Conservation (phyloP, 2,113 vertebrate genomes). For the Ictalurus punctatus region DNA sequence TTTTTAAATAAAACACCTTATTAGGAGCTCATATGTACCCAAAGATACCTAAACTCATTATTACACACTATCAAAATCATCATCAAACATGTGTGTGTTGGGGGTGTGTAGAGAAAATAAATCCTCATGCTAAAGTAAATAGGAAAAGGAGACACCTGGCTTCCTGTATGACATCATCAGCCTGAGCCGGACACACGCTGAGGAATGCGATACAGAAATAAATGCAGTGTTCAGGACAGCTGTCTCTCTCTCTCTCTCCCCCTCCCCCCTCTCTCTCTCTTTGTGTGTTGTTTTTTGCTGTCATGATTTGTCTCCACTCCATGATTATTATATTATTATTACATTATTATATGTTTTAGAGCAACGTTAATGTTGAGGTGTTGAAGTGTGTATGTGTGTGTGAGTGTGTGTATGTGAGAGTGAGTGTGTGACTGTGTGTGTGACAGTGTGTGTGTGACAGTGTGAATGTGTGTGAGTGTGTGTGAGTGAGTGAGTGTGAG, state of each 20-base stretch:
- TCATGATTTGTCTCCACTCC: not conserved
- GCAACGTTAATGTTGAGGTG: not conserved
- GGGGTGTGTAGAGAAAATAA: conserved; percentile 11
- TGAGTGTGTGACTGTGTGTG: no score
- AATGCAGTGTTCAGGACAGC: conserved; percentile 33
- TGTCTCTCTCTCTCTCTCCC: conserved; percentile 23
- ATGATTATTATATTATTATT: not conserved
- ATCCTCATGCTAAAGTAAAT: conserved; percentile 30
- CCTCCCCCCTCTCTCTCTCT: not conserved
- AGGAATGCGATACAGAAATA: conserved; percentile 47
- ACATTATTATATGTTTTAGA: not conserved
- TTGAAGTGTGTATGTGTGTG: no score
- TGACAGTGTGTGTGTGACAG: not conserved
- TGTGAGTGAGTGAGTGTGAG: no score
- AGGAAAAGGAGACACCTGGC: conserved; percentile 50
- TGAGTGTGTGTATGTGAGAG: no score
- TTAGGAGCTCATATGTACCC: not conserved
- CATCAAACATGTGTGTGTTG: not conserved
- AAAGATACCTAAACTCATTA: not conserved
- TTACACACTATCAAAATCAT: not conserved
- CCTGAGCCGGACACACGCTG: conserved; percentile 6
- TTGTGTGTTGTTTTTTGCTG: not conserved
- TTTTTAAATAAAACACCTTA: not conserved
- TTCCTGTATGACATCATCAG: conserved; percentile 52
- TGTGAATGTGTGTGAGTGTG: no score